phyloP scores from a whole-genome alignment of 2,797 vertebrate genomes.

The Cacajao melanocephalus region DNA sequence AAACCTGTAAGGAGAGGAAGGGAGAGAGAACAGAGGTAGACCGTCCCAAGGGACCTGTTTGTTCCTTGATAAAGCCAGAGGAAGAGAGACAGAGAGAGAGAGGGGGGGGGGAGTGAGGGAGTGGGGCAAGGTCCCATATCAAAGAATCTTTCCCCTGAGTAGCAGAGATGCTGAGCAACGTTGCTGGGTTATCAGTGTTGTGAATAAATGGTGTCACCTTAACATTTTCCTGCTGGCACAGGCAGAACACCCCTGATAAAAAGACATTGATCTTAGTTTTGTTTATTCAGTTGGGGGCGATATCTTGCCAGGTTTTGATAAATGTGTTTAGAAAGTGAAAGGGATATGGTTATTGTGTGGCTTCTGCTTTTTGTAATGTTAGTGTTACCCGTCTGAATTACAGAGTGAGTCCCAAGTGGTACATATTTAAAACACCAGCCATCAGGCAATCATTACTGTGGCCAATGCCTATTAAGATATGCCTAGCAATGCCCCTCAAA shows the following conservation, averaged over 20 bases:
- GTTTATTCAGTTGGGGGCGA: conserved; percentile 62
- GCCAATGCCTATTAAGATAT: neutral
- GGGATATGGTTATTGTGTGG: neutral
- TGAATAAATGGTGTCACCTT: conserved; percentile 50
- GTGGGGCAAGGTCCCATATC: neutral
- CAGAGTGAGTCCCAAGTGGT: neutral
- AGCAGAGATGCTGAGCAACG: conserved; percentile 15
- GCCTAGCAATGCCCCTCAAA: neutral
- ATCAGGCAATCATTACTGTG: neutral
- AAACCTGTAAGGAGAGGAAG: neutral
- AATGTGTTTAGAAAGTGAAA: conserved; percentile 65
- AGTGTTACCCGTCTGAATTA: neutral
- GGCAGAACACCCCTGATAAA: conserved; percentile 62
- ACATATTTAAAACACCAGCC: conserved; percentile 34
- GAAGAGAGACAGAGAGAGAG: neutral
- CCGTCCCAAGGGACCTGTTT: conserved; percentile 7
- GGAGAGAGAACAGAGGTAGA: neutral
- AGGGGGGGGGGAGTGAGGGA: no score
- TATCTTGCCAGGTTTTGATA: conserved; percentile 70
- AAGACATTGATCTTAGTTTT: conserved; percentile 69
- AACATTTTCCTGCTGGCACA: conserved; percentile 63
- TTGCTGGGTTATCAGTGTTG: conserved; percentile 57
- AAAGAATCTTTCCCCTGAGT: conserved; percentile 31
- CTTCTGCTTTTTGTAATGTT: neutral
- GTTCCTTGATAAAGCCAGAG: neutral